A percentile compares a stretch with the other conserved stretches of the same genome.
These are phyloP conservation scores for Gambusia holbrooki DNA, from an alignment of 2,113 vertebrate species.

Conservation along the genomic window DNA sequence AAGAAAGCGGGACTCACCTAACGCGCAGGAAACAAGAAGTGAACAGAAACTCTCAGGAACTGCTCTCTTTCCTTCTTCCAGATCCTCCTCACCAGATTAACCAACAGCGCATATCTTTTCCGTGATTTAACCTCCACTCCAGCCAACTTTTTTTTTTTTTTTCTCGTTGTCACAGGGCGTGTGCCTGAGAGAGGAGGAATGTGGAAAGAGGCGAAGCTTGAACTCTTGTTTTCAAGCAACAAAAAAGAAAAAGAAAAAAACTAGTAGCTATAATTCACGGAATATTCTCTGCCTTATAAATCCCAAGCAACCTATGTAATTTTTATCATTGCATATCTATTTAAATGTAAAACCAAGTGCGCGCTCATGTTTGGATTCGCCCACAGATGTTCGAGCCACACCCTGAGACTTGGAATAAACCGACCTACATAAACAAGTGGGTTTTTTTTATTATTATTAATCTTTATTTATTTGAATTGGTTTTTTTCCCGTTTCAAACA, in stretches of 20 bases:
- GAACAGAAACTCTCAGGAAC: conserved; percentile 6
- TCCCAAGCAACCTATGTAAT: fast-evolving
- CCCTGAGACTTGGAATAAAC: conserved; percentile 51
- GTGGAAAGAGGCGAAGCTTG: conserved; percentile 68
- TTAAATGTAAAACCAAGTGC: conserved; percentile 18
- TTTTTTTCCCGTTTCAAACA: neutral
- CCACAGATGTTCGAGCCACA: conserved; percentile 54
- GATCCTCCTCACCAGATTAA: conserved; percentile 62
- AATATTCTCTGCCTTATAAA: neutral
- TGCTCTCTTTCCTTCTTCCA: conserved; percentile 27
- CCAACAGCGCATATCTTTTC: conserved; percentile 72
- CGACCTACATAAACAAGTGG: fast-evolving
- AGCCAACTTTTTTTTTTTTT: conserved; percentile 56
- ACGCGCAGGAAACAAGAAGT: conserved; percentile 15
- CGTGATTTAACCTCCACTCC: conserved; percentile 73
- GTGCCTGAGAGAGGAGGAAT: conserved; percentile 75
- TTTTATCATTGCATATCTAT: neutral
- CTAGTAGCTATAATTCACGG: neutral
- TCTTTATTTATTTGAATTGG: neutral
- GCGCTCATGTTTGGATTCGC: conserved; percentile 7
- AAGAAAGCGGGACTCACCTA: conserved; percentile 55
- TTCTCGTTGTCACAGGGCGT: conserved; percentile 76
- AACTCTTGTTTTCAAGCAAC: conserved; percentile 14
- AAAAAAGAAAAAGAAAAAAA: neutral
- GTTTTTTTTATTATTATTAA: neutral